Base-by-base conservation (phyloP, 2,888 invertebrate genomes). In the Eilema griseolum region DNA sequence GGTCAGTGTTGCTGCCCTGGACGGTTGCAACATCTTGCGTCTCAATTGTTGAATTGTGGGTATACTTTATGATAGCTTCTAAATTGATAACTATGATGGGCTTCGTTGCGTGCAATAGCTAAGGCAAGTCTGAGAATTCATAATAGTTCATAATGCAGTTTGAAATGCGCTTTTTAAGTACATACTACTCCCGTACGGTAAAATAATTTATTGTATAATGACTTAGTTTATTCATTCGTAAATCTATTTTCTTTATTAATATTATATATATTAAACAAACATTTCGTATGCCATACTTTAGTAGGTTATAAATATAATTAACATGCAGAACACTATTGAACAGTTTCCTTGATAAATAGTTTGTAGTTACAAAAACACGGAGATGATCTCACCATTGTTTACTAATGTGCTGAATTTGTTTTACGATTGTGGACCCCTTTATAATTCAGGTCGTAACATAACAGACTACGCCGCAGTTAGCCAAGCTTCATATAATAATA, bases 1-100 rank as follows among this genome's bases (percentile, higher is more conserved):
- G 93, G 93, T 88, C 93, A 86, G 83, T 83, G 84, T 76, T 87
- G 81, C 75, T 80, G 85, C 86, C 85, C 86, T 76, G 77, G 81
- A 73, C 73, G 76, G 81, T 86, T 89, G 88, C 88, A 85, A 86
- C 89, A 89, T 83, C 80, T 81, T 77, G 75, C 70, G 77, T 83
- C 57, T 66, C 88, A 89, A 89, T 90, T 89, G 89, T 67, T 79
- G 84, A 83, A 90, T 88, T 88, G 87, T 28, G 31, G 31, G 61
- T 77, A 79, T 86, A 77, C 81, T 90, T 89, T 87, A 90, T 88
- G 82, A 80, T 79, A 80, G 80, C 72, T 84, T 73, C 79, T 83
- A 83, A 82, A 83, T 85, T 81, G 79, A 78, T 66, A 69, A 67
- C 69, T 73, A 79, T 85, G 78, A 82, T 82, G 82, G 84, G 70